A percentile compares a stretch with the other conserved stretches of the same genome.
Evolutionary conservation across 1,140 invertebrate genomes (phyloP).

Genomic region (Drosophila ohnishii): DNA sequence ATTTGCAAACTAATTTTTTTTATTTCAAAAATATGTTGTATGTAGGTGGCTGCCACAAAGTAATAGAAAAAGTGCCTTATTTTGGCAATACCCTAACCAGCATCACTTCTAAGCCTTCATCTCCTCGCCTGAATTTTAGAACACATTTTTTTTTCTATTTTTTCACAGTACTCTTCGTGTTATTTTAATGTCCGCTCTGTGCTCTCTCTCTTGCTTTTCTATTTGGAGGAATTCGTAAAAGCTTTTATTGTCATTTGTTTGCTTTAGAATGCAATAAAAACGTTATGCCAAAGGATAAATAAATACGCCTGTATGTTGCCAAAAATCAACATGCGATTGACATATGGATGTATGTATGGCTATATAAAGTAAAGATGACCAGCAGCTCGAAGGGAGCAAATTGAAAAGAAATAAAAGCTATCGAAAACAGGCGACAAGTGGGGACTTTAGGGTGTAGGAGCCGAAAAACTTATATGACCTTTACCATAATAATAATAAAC

Average conservation of each 20-base stretch:
- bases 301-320: conserved; percentile 52
- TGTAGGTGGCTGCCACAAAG: not conserved
- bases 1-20: rapidly evolving
- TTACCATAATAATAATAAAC: too few species aligned
- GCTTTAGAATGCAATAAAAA: conserved; percentile 71
- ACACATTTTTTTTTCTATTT: conserved; percentile 13
- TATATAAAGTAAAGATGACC: conserved; percentile 25
- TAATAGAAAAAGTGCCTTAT: not conserved
- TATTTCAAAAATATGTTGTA: not conserved
- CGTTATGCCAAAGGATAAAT: conserved; percentile 63
- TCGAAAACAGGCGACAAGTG: conserved; percentile 11
- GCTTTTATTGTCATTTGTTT: conserved; percentile 69
- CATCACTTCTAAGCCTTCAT: not conserved
- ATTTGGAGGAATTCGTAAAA: conserved; percentile 38
- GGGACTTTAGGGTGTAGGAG: not conserved
- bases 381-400: conserved; percentile 16
- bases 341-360: conserved; percentile 13
- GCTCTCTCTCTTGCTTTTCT: conserved; percentile 2
- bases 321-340: conserved; percentile 51
- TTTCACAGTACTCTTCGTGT: conserved; percentile 17
- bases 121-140: not conserved
- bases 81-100: not conserved
- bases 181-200: conserved; percentile 34
- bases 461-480: not conserved
- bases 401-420: conserved; percentile 7